Conservation (phyloP, 1,140 invertebrate genomes). For the Sminthurinus signatus region DNA sequence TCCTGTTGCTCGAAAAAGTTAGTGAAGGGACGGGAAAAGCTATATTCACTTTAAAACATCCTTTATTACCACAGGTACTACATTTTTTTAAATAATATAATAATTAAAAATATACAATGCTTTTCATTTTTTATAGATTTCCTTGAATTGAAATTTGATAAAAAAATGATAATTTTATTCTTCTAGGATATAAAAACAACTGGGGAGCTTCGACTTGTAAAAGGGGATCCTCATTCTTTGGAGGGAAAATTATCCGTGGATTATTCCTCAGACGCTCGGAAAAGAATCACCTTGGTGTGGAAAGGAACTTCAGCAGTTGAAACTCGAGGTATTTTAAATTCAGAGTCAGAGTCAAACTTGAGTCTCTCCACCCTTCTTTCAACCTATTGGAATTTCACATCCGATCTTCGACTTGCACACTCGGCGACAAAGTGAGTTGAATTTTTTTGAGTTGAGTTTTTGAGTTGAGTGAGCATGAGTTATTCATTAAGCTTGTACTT, state of each 20-base stretch:
- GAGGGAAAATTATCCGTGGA: constrained; percentile 31
- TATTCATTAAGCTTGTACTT: constrained; percentile 35
- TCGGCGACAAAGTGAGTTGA: constrained; percentile 40
- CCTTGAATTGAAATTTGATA: background rate
- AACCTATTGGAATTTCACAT: constrained; percentile 27
- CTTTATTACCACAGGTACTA: constrained; percentile 25
- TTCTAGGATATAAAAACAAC: constrained; percentile 14
- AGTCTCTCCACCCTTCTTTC: constrained; percentile 13
- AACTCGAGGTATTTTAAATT: no score
- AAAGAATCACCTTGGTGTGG: constrained; percentile 28
- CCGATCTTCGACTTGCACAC: constrained; percentile 28
- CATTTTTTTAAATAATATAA: no score
- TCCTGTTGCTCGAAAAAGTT: constrained; percentile 19
- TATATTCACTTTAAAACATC: constrained; percentile 31
- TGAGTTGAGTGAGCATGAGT: constrained; percentile 41
- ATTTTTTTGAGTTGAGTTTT: no score
- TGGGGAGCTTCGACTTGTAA: constrained; percentile 14
- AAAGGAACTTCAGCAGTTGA: no score
- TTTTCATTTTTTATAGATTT: background rate
- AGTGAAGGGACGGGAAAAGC: constrained; percentile 6
- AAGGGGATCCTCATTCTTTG: constrained; percentile 15
- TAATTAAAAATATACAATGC: no score
- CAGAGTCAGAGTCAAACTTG: no score
- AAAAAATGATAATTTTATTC: constrained; percentile 1
- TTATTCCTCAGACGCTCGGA: constrained; percentile 28